Conservation (phyloP, 2,888 invertebrate species). For the Calameuta pallipes region DNA sequence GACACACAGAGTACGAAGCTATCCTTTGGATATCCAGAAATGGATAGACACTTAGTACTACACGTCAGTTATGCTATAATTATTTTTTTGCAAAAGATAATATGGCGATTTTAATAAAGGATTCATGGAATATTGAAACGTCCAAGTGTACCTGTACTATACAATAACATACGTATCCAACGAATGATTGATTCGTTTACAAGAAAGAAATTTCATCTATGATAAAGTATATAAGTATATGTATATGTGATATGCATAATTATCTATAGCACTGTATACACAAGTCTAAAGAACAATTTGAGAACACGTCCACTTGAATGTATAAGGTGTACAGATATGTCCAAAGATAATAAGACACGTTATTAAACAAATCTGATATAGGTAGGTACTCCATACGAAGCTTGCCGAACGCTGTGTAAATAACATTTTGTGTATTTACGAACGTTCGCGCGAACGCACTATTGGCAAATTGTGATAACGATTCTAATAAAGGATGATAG, state of each 20-base stretch:
- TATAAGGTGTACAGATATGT: neutral
- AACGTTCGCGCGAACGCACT: neutral
- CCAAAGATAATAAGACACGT: neutral
- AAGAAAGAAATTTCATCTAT: neutral
- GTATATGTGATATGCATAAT: neutral
- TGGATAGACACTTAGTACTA: neutral
- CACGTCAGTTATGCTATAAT: neutral
- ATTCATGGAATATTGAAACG: neutral
- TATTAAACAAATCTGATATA: neutral
- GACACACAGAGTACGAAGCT: neutral
- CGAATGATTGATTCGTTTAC: neutral
- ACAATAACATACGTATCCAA: neutral
- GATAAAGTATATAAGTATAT: neutral
- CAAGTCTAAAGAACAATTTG: neutral
- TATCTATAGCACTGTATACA: neutral
- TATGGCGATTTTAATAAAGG: no score
- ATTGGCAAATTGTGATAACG: neutral
- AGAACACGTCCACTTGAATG: neutral
- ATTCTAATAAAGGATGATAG: neutral
- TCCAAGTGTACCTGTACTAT: neutral
- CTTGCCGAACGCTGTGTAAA: neutral
- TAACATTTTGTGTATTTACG: neutral
- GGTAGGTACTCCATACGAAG: neutral
- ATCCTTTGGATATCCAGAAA: neutral
- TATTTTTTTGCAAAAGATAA: neutral